Evolutionary conservation across 2,888 invertebrate species (phyloP), one percentile per base, ranked within the genome.

Genomic region (Formica aserva): DNA sequence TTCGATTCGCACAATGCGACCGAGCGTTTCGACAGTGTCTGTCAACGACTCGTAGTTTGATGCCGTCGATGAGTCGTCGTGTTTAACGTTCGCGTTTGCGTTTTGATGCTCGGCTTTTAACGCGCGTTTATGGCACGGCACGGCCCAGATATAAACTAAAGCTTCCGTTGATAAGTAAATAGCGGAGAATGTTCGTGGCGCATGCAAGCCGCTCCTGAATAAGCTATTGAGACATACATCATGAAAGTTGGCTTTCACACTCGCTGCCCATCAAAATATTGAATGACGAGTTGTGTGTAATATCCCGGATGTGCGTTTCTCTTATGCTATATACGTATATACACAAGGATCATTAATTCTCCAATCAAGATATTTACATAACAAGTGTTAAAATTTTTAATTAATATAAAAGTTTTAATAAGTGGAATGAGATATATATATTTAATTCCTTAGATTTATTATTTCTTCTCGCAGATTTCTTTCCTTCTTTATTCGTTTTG

Each of bases 161-260:
- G 57, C 71, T 71, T 69, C 45, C 45, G 72, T 22, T 71, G 78
- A 78, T 78, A 71, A 78, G 78, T 78, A 78, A 69, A 78, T 41
- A 57, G 77, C 57, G 57, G 57, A 71, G 60, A 78, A 69, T 45
- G 26, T 45, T 38, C 22, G 55, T 65, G 26, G 6, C 15, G 22
- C 57, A 41, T 41, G 57, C 55, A 67, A 78, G 71, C 66, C n/a
- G n/a, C 18, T 38, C n/a, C 57, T 78, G 78, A 69, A 78, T 78
- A 78, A 78, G 72, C 78, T 71, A 69, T 78, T 78, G 71, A 78
- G 72, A 41, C 9, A 35, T 45, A 32, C 60, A 26, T 26, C 60
- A 26, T 26, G 35, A 60, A 80, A 80, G 78, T 80, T 60, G 32
- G 55, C 71, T 77, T 52, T 69, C 22, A 60, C n/a, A 5, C 18